Evolutionary conservation across 2,797 vertebrate species (phyloP).

Genomic region (Myripristis jacobus): DNA sequence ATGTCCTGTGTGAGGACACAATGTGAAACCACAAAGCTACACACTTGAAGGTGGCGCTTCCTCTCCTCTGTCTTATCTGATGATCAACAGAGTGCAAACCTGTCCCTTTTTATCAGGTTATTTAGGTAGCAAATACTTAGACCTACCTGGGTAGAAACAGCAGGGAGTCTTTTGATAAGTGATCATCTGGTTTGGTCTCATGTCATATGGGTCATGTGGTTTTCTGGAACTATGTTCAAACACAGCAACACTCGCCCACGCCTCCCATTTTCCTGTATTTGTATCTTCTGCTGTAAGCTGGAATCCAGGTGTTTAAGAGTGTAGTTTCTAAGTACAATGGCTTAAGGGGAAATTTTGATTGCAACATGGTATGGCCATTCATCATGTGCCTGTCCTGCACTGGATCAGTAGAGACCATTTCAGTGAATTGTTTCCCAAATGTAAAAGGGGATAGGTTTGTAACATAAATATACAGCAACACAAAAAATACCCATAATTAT

Average conservation of each 20-base stretch:
- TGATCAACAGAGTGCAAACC: background rate
- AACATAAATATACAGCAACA: background rate
- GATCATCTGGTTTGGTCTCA: background rate
- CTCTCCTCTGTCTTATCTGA: background rate
- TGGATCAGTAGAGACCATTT: background rate
- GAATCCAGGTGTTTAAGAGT: background rate
- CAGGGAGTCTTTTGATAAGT: background rate
- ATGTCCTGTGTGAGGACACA: conserved; percentile 5
- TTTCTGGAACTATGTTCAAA: background rate
- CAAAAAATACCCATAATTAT: too few relatives aligned
- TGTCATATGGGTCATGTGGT: background rate
- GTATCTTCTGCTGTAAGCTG: background rate
- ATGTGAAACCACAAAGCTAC: background rate
- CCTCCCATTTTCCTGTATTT: background rate
- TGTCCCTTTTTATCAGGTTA: background rate
- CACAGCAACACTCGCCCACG: too few relatives aligned
- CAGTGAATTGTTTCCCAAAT: background rate
- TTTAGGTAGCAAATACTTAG: background rate
- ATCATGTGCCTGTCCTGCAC: background rate
- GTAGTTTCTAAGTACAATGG: background rate
- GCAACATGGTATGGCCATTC: background rate
- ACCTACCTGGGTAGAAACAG: background rate
- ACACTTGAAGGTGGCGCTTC: background rate
- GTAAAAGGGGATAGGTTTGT: background rate
- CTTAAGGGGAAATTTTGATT: background rate